Base-by-base conservation (phyloP, 2,888 invertebrate species). In the Mesoligia furuncula region DNA sequence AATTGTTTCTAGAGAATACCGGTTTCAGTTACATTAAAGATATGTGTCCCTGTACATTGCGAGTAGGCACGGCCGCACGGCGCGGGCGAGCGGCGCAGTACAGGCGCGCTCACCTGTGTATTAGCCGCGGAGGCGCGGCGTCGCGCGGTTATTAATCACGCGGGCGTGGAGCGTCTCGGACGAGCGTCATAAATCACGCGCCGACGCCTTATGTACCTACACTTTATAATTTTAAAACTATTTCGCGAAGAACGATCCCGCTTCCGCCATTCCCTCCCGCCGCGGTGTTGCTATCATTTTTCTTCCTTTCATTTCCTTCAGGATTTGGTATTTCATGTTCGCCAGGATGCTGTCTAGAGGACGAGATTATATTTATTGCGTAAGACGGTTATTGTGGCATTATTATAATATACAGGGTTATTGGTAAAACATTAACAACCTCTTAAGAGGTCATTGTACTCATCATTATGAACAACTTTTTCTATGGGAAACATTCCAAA, bases 141-240 rank as follows among this genome's bases (percentile, higher is more conserved):
- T 65, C 77, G 57, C 73, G 45, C 69, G 76, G 80, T 75, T 74
- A 82, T 83, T 80, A 85, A 86, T 81, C 83, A 85, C 73, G 79
- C 73, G 69, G 71, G 70, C 75, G 81, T 80, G 81, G 67, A 79
- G 76, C 87, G 87, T 83, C 81, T 85, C 82, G 64, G 80, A 73
- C 86, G 76, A 39, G 74, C 79, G 64, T 84, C 84, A 90, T 91
- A 89, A 90, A 90, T 90, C 90, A 90, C 80, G 68, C 81, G 87
- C 51, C 45, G 67, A 75, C 71, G 70, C 74, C 72, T 64, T 59
- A 65, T 75, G 59, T 79, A 76, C 80, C 67, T 79, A 83, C 75
- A 87, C 79, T 88, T 88, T 85, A 87, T 88, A 85, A 90, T 87
- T 90, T 90, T 86, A 87, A 89, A 90, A 90, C 91, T 90, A 90